Evolutionary conservation across 2,797 vertebrate genomes (phyloP).

Genomic region (Megalops cyprinoides): DNA sequence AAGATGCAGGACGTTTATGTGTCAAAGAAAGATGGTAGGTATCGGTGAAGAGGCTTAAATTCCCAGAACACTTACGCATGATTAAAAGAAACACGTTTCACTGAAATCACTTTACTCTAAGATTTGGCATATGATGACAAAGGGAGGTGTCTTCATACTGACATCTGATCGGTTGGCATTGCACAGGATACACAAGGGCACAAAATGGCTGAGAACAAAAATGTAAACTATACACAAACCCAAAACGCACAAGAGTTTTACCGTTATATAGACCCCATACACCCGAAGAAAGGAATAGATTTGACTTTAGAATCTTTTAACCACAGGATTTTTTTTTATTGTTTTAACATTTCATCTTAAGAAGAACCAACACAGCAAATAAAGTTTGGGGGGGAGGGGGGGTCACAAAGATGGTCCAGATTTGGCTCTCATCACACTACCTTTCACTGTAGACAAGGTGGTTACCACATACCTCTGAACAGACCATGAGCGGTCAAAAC

Average conservation of each 20-base stretch:
- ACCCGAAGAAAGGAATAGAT: neutral
- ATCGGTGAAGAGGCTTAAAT: no score
- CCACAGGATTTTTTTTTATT: conserved; percentile 78
- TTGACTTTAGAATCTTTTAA: conserved; percentile 49
- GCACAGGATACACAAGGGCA: neutral
- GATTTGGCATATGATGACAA: neutral
- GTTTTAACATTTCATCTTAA: conserved; percentile 83
- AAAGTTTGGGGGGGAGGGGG: conserved; percentile 68
- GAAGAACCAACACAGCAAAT: conserved; percentile 83
- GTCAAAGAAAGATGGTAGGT: no score
- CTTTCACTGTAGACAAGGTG: conserved; percentile 83
- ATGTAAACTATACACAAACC: neutral
- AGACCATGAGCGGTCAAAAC: conserved; percentile 74
- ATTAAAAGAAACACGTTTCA: neutral
- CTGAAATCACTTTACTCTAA: neutral
- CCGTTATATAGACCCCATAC: neutral
- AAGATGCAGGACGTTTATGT: no score
- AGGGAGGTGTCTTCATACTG: neutral
- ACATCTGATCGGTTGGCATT: neutral
- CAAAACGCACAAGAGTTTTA: neutral
- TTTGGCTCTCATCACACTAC: conserved; percentile 81
- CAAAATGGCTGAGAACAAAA: neutral
- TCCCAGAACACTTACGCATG: conserved; percentile 66
- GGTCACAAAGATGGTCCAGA: conserved; percentile 83
- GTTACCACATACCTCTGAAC: conserved; percentile 82